Conservation (phyloP, 2,888 invertebrate species). For the Sinopyrophorus schimmeli region DNA sequence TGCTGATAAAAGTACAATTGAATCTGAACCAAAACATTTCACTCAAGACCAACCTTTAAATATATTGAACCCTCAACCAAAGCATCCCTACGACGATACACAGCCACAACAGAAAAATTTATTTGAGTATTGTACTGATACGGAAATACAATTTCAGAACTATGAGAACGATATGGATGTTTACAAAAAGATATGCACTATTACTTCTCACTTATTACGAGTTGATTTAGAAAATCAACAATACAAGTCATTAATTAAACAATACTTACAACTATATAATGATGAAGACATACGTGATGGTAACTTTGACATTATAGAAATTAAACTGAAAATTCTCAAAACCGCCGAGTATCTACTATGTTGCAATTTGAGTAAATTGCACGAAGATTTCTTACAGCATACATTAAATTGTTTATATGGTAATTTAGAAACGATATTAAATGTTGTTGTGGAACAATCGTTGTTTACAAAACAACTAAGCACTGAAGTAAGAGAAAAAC, state of each 20-base stretch:
- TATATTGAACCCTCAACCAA: slow-evolving; percentile 40
- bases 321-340: slow-evolving; percentile 19
- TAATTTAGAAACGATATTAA: slow-evolving; percentile 5
- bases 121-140: slow-evolving; percentile 1
- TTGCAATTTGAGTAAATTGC: slow-evolving; percentile 5
- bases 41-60: slow-evolving; percentile 41
- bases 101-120: slow-evolving; percentile 10
- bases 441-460: neutral
- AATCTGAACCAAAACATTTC: slow-evolving; percentile 39
- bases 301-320: no score
- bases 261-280: slow-evolving; percentile 17
- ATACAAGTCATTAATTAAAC: slow-evolving; percentile 11
- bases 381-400: slow-evolving; percentile 14
- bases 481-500: slow-evolving; percentile 16
- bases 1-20: slow-evolving; percentile 32
- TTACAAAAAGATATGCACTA: slow-evolving; percentile 12
- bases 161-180: slow-evolving; percentile 2
- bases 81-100: slow-evolving; percentile 18
- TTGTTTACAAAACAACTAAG: neutral
- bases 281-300: no score
- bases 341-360: slow-evolving; percentile 15
- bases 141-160: slow-evolving; percentile 1
- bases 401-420: slow-evolving; percentile 13
- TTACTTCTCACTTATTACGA: slow-evolving; percentile 12
- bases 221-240: slow-evolving; percentile 7